phyloP scores from a whole-genome alignment of 37 sponge, comb jelly and placozoan genomes.

The Aplysina aerophoba region DNA sequence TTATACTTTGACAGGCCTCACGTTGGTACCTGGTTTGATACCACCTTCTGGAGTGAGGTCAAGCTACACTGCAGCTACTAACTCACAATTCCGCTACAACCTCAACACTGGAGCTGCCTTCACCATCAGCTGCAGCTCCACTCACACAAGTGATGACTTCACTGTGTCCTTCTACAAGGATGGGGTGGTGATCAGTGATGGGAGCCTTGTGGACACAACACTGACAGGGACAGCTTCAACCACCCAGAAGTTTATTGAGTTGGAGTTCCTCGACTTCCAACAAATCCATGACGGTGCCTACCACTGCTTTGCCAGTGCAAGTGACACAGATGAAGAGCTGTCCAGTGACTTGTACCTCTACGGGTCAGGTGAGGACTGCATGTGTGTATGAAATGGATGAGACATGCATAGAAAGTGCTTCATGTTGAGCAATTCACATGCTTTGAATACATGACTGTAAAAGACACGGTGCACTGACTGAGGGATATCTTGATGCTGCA shows the following conservation, averaged over 20 bases:
- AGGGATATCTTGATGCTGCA: too few species aligned
- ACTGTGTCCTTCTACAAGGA: slow-evolving; percentile 18
- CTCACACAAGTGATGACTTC: not conserved
- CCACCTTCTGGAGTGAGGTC: not conserved
- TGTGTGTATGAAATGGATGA: not conserved
- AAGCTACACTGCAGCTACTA: not conserved
- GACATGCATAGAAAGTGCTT: too few species aligned
- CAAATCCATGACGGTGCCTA: slow-evolving; percentile 4
- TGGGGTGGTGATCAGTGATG: not conserved
- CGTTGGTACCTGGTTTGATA: not conserved
- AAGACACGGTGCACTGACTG: too few species aligned
- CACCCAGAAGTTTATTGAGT: not conserved
- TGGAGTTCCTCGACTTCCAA: slow-evolving; percentile 11
- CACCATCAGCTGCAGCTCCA: not conserved
- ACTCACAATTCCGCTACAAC: not conserved
- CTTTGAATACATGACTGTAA: too few species aligned
- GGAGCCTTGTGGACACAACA: not conserved
- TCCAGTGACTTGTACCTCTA: not conserved
- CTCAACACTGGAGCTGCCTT: not conserved
- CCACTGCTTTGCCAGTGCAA: slow-evolving; percentile 3
- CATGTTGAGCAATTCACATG: too few species aligned
- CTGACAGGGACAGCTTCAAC: not conserved
- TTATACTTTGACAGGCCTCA: too few species aligned
- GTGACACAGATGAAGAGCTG: not conserved
- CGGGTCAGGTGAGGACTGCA: slow-evolving; percentile 8